phyloP scores from a whole-genome alignment of 2,797 vertebrate species.

The Halcyon chelicuti region DNA sequence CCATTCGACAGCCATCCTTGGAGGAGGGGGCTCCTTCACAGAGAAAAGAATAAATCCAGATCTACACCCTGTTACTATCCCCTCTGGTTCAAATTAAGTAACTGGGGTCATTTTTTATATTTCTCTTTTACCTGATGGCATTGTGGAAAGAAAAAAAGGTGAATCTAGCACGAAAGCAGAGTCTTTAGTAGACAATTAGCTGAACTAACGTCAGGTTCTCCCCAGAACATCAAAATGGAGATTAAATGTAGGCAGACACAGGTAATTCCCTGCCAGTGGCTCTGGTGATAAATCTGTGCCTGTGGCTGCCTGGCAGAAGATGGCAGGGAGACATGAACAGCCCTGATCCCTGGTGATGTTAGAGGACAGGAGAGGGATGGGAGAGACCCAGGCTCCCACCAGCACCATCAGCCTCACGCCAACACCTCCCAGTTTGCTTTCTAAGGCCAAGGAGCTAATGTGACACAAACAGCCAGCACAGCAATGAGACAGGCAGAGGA shows the following conservation, averaged over 20 bases:
- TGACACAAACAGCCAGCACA: no score
- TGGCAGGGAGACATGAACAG: not conserved
- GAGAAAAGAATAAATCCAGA: slow-evolving; percentile 48
- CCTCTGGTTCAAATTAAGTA: slow-evolving; percentile 72
- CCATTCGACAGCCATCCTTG: not conserved
- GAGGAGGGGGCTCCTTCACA: slow-evolving; percentile 32
- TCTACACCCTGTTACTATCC: not conserved
- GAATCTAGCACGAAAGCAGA: not conserved
- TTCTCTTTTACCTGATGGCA: slow-evolving; percentile 57
- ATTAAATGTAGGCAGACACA: not conserved
- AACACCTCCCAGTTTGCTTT: not conserved
- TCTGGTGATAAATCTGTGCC: not conserved
- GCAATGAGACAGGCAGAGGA: not conserved
- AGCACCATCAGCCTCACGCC: not conserved
- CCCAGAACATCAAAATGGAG: not conserved
- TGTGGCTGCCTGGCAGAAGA: not conserved
- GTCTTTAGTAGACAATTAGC: not conserved
- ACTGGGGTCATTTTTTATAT: slow-evolving; percentile 16
- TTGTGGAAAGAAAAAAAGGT: not conserved
- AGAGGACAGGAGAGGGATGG: fast-evolving
- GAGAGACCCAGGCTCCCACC: not conserved
- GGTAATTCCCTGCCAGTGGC: not conserved
- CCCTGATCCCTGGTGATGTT: fast-evolving
- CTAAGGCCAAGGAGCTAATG: not conserved
- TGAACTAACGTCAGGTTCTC: not conserved